These are phyloP conservation scores for Omphaloscelis lunosa DNA, from an alignment of 2,888 invertebrate species.

Conservation along the genomic window DNA sequence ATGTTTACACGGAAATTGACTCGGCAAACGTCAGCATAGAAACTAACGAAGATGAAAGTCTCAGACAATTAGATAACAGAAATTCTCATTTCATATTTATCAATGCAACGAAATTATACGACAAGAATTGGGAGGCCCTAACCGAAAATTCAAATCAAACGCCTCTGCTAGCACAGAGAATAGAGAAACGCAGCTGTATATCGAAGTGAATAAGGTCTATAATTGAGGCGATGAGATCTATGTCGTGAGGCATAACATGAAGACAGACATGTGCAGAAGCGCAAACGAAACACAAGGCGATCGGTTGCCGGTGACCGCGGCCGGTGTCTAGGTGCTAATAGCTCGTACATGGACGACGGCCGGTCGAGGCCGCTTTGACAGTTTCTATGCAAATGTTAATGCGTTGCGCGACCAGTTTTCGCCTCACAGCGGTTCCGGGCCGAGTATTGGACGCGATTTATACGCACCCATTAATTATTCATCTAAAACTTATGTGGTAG, in stretches of 20 bases:
- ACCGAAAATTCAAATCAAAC: constrained; percentile 70
- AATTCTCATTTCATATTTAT: constrained; percentile 63
- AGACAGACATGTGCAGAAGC: constrained; percentile 74
- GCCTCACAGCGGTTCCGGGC: constrained; percentile 87
- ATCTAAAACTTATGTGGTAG: constrained; percentile 76
- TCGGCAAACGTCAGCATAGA: constrained; percentile 59
- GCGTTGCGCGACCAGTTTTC: constrained; percentile 89
- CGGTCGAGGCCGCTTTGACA: constrained; percentile 86
- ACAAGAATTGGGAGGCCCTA: constrained; percentile 61
- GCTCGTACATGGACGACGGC: constrained; percentile 74
- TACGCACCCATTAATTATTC: constrained; percentile 83
- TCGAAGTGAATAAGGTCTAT: constrained; percentile 67
- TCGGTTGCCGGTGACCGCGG: constrained; percentile 70
- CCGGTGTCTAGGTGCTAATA: constrained; percentile 85
- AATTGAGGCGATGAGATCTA: constrained; percentile 58
- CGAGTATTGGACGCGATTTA: constrained; percentile 81
- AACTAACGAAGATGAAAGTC: constrained; percentile 68
- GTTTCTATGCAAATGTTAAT: constrained; percentile 90
- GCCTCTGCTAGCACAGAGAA: constrained; percentile 47
- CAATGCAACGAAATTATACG: constrained; percentile 65
- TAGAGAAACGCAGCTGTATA: constrained; percentile 56
- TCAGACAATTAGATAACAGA: constrained; percentile 66
- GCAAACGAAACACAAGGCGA: constrained; percentile 71
- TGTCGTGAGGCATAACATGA: constrained; percentile 57
- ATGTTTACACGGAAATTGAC: constrained; percentile 63